Conservation (phyloP, 1,140 invertebrate species). For the Heterodera carotae region DNA sequence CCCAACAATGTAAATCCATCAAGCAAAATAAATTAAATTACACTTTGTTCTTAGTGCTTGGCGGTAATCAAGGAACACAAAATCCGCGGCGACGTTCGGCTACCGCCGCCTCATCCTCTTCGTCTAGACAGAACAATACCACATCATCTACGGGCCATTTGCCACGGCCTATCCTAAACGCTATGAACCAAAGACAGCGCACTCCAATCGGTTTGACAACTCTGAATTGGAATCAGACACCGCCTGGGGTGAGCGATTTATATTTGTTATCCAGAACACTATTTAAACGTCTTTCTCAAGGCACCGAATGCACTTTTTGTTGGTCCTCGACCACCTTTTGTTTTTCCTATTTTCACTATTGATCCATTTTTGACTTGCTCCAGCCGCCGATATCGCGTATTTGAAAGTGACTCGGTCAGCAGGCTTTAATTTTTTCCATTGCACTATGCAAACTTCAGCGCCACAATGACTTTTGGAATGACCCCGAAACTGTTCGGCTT, state of each 20-base stretch:
- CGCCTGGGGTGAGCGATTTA: neutral
- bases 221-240: constrained; percentile 1
- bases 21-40: too few species aligned
- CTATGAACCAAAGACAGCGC: neutral
- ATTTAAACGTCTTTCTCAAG: neutral
- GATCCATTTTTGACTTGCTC: constrained; percentile 31
- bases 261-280: neutral
- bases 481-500: constrained; percentile 27
- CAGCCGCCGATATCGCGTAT: constrained; percentile 15
- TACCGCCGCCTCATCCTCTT: neutral
- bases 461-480: constrained; percentile 38
- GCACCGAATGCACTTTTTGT: constrained; percentile 32
- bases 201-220: neutral
- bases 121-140: neutral
- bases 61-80: too few species aligned
- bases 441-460: neutral
- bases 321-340: constrained; percentile 10
- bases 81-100: neutral
- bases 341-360: constrained; percentile 17
- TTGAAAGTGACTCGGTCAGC: constrained; percentile 15
- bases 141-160: neutral
- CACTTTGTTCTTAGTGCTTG: too few species aligned
- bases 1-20: constrained; percentile 20
- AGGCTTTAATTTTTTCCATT: neutral
- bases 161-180: neutral